Evolutionary conservation across 2,888 invertebrate genomes (phyloP), one percentile per base, ranked within the genome.

Genomic region (Ditylenchus weischeri): DNA sequence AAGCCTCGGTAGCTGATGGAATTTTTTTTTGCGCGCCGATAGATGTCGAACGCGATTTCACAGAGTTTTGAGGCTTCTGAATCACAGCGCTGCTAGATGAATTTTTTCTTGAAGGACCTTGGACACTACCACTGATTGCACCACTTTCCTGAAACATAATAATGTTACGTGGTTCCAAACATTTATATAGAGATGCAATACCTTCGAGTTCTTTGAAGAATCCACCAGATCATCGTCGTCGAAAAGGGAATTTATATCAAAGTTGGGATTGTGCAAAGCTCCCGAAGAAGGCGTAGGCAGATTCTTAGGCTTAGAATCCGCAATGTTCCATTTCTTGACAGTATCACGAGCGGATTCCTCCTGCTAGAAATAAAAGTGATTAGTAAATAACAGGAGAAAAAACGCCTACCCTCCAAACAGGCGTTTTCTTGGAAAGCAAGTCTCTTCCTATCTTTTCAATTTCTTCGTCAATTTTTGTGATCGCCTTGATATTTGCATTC

Each of bases 391-490:
- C 2, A 2, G 5, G 29, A 5, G 5, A 7, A 23, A 54, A 54
- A 54, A 11, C 7, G 18, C 47, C 35, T 29, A 65, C 65, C 8
- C 43, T 65, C 66, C 65, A 65, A 18, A 65, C 47, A 8, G 65
- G 64, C 21, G 35, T 29, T 35, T 36, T 64, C 15, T 38, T 64
- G 1, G 21, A 6, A 23, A 23, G 19, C 51, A 63, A 36, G 10
- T 50, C 63, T 18, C 51, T 48, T 19, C 50, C 62, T 48, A 47
- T 47, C 62, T 62, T 48, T 11, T 38, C 63, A 57, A 63, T 63
- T 8, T 51, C 6, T 50, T 51, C 18, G 29, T 63, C 51, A 15
- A 63, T 51, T n/a, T 63, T 50, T 23, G 51, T 36, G n/a, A 63
- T n/a, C 15, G 63, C 63, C 13, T 51, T 50, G 47, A 47, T 21